Conservation (phyloP, 2,888 invertebrate species). For the Hanleya hanleyi region DNA sequence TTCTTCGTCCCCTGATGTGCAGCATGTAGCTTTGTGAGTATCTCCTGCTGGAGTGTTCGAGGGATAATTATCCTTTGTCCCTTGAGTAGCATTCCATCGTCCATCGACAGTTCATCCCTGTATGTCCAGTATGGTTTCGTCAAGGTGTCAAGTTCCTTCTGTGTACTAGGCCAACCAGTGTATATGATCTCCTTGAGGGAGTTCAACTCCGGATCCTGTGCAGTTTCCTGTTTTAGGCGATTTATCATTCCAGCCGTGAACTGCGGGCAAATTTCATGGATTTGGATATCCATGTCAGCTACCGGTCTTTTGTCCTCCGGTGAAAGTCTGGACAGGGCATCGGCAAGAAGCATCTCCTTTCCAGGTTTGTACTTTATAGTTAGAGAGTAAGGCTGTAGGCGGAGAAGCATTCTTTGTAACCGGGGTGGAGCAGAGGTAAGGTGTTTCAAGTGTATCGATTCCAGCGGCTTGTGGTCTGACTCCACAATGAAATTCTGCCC, state of each 20-base stretch:
- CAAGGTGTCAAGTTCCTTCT: conserved; percentile 12
- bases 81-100: conserved; percentile 30
- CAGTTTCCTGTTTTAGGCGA: conserved; percentile 6
- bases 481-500: conserved; percentile 19
- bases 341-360: conserved; percentile 34
- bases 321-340: conserved; percentile 26
- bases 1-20: conserved; percentile 25
- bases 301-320: not conserved
- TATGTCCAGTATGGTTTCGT: conserved; percentile 23
- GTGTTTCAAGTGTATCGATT: conserved; percentile 24
- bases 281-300: conserved; percentile 17
- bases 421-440: conserved; percentile 26
- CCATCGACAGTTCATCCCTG: conserved; percentile 24
- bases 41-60: conserved; percentile 8
- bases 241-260: not conserved
- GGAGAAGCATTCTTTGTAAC: conserved; percentile 31
- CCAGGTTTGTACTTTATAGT: conserved; percentile 29
- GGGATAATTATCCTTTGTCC: conserved; percentile 27
- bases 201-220: conserved; percentile 15
- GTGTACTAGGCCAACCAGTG: conserved; percentile 19
- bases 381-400: conserved; percentile 34
- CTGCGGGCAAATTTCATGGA: conserved; percentile 16
- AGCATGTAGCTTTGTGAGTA: conserved; percentile 23
- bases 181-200: conserved; percentile 17
- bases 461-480: conserved; percentile 34